These are phyloP conservation scores for Cricetomys ansorgei DNA, from an alignment of 2,113 vertebrate species.

Conservation along the genomic window DNA sequence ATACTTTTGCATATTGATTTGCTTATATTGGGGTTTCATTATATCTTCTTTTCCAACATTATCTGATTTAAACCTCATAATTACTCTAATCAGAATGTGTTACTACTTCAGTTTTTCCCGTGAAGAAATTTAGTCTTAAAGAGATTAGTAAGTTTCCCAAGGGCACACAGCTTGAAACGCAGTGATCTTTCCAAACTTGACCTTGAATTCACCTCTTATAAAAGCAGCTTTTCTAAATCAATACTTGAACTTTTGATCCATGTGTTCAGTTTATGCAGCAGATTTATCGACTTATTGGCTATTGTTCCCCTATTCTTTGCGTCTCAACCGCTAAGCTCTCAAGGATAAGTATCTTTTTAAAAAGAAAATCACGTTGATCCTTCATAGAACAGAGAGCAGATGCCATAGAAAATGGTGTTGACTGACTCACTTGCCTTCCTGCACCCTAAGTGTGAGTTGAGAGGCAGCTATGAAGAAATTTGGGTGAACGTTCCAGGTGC, in stretches of 20 bases:
- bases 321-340: background rate
- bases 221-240: background rate
- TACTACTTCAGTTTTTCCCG: background rate
- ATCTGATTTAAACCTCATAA: conserved; percentile 1
- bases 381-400: background rate
- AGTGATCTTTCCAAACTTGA: background rate
- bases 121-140: background rate
- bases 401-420: background rate
- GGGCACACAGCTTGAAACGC: background rate
- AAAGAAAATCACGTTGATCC: background rate
- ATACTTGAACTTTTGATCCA: background rate
- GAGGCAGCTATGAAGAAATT: background rate
- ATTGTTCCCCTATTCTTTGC: background rate
- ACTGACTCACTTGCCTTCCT: background rate
- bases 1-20: background rate
- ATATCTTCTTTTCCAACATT: background rate
- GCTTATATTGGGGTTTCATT: background rate
- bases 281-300: background rate
- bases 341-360: conserved; percentile 39
- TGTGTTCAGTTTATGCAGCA: background rate
- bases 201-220: background rate
- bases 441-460: background rate
- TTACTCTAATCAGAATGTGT: background rate
- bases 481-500: background rate
- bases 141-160: background rate